Evolutionary conservation across 2,888 invertebrate species (phyloP), one percentile per base, ranked within the genome.

Genomic region (Cyclophora punctaria): DNA sequence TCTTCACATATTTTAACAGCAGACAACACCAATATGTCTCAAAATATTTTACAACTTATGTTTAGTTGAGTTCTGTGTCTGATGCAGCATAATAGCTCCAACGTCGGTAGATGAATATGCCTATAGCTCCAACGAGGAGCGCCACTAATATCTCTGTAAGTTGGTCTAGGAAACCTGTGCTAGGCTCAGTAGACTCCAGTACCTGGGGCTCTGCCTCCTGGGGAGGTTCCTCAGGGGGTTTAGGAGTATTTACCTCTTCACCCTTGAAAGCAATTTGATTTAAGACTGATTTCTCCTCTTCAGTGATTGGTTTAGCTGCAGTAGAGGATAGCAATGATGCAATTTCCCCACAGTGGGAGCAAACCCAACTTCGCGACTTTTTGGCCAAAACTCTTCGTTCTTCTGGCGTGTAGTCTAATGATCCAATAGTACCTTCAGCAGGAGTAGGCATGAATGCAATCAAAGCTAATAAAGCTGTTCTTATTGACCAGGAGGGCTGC

Each of bases 401-500:
- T 48, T 94, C 94, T n/a, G 93, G 87, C 1, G 94, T 92, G 73
- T 96, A 98, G 75, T 98, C 96, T 34, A 98, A 82, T 2, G 97
- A 95, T 4, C 98, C 98, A 56, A 98, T 95, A 3, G 97, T 97
- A 2, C 97, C 96, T 64, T 93, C 93, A 5, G 96, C 94, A 48
- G 95, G 93, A 3, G 96, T 95, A 0, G 97, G 97, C 96, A 98
- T 96, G 73, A 98, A 98, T 2, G 97, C 96, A 67, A 98, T 97
- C 52, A 98, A 89, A 7, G 98, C 98, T 59, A 98, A 82, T 52
- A 98, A 84, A 6, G 97, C 97, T 48, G 98, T 98, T 56, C 98
- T 90, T 60, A 98, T 97, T 37, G 97, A 97, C 98, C 98, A 98
- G 3, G 96, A 97, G 35, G 98, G 98, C 73, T 97, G 96, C 98